Conservation (phyloP, 2,797 vertebrate genomes). For the Macroramphosus scolopax region DNA sequence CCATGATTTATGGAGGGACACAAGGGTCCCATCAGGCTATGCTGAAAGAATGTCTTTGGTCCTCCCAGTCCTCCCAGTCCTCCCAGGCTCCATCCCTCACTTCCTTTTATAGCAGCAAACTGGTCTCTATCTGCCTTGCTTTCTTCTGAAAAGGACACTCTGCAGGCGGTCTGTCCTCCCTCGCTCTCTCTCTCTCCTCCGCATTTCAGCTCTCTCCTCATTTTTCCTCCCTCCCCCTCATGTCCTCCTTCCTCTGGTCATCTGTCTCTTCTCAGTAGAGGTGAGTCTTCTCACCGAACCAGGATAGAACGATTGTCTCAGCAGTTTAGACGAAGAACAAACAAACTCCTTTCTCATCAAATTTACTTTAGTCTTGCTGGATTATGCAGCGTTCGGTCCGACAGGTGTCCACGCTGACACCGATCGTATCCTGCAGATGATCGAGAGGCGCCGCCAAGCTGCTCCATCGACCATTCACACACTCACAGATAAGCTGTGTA, state of each 20-base stretch:
- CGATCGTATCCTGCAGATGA: slow-evolving; percentile 18
- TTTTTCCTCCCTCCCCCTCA: not conserved
- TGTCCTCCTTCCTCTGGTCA: slow-evolving; percentile 31
- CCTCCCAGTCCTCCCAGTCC: slow-evolving; percentile 18
- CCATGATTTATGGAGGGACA: slow-evolving; percentile 59
- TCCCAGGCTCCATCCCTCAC: slow-evolving; percentile 37
- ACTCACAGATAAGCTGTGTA: slow-evolving; percentile 30
- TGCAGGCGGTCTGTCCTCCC: slow-evolving; percentile 36
- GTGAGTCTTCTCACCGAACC: no score
- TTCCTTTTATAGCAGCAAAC: slow-evolving; percentile 72
- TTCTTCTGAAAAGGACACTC: slow-evolving; percentile 47
- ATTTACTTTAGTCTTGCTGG: no score
- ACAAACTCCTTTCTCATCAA: no score
- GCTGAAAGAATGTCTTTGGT: slow-evolving; percentile 52
- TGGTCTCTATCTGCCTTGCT: slow-evolving; percentile 36
- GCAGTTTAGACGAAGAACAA: slow-evolving; percentile 53
- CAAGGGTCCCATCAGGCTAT: slow-evolving; percentile 55
- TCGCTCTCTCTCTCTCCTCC: slow-evolving; percentile 26
- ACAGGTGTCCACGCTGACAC: slow-evolving; percentile 41
- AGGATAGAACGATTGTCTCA: slow-evolving; percentile 63
- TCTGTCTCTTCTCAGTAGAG: slow-evolving; percentile 52
- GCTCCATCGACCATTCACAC: slow-evolving; percentile 20
- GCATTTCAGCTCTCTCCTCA: slow-evolving; percentile 4
- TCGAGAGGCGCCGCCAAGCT: slow-evolving; percentile 11
- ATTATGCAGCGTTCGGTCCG: slow-evolving; percentile 13